A percentile compares a stretch with the other conserved stretches of the same genome.
phyloP scores from a whole-genome alignment of 1,140 invertebrate genomes.

The Pseudomyrmex flavicornis region DNA sequence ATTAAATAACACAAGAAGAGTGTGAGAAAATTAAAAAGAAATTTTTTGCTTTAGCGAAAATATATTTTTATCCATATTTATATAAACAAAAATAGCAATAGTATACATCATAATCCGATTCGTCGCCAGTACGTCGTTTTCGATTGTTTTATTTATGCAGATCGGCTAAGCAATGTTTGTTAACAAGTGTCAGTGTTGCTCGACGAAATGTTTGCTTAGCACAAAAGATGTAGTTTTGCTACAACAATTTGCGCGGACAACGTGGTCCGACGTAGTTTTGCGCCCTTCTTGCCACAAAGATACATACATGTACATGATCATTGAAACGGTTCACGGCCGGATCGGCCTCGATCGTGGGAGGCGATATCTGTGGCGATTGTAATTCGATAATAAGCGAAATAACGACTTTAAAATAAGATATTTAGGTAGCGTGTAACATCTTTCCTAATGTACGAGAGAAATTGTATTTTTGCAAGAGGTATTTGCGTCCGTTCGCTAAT shows the following conservation, averaged over 20 bases:
- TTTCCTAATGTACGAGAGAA: constrained; percentile 63
- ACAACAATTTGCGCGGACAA: neutral
- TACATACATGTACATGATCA: neutral
- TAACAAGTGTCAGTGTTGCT: neutral
- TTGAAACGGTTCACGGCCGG: neutral
- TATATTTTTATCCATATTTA: neutral
- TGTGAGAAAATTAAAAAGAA: neutral
- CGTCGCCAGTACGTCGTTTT: too few species aligned
- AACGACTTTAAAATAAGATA: constrained; percentile 58
- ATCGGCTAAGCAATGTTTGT: neutral
- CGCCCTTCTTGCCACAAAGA: constrained; percentile 68
- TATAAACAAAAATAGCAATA: too few species aligned
- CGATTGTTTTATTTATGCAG: too few species aligned
- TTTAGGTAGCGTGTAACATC: constrained; percentile 56
- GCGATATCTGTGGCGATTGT: constrained; percentile 15
- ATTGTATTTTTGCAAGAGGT: constrained; percentile 73
- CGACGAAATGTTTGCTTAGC: neutral
- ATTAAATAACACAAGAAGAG: neutral
- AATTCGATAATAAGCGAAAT: constrained; percentile 28
- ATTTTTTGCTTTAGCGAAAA: neutral
- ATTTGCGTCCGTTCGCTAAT: constrained; percentile 70
- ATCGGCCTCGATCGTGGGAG: neutral
- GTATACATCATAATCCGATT: too few species aligned
- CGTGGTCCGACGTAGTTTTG: constrained; percentile 15
- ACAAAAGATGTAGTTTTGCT: neutral